Conservation (phyloP, 2,888 invertebrate species). For the Pachydiplax longipennis region DNA sequence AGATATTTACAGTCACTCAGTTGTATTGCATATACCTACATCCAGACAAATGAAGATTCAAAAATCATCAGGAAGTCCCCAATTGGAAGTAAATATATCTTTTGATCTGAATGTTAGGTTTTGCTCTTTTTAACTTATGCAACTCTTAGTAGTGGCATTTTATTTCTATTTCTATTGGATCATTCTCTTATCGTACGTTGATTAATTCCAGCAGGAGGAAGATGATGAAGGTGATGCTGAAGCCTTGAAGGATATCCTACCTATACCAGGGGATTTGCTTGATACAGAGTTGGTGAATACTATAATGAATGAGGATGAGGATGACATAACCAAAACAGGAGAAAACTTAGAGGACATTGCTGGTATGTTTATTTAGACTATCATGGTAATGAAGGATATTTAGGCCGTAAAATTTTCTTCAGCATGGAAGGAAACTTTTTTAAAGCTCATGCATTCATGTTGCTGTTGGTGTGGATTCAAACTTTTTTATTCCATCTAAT, state of each 20-base stretch:
- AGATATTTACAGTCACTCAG: background rate
- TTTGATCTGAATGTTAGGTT: too few relatives aligned
- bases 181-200: background rate
- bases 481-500: too few relatives aligned
- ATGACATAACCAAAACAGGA: conserved; percentile 63
- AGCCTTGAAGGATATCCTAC: conserved; percentile 71
- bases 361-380: conserved; percentile 55
- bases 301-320: conserved; percentile 66
- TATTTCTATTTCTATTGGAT: too few relatives aligned
- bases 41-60: too few relatives aligned
- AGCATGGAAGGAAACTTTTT: background rate
- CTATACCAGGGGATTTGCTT: conserved; percentile 69
- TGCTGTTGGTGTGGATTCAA: too few relatives aligned
- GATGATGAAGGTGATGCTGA: conserved; percentile 67
- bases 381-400: background rate
- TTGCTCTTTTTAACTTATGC: too few relatives aligned
- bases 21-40: too few relatives aligned
- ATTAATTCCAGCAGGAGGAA: conserved; percentile 53
- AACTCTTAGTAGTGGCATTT: too few relatives aligned
- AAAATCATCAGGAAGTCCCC: too few relatives aligned
- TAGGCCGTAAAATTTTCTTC: background rate
- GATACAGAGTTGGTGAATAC: conserved; percentile 69
- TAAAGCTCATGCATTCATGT: background rate
- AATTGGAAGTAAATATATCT: too few relatives aligned
- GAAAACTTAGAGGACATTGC: conserved; percentile 63